Conservation (phyloP, 1,140 invertebrate species). For the Cherax quadricarinatus region DNA sequence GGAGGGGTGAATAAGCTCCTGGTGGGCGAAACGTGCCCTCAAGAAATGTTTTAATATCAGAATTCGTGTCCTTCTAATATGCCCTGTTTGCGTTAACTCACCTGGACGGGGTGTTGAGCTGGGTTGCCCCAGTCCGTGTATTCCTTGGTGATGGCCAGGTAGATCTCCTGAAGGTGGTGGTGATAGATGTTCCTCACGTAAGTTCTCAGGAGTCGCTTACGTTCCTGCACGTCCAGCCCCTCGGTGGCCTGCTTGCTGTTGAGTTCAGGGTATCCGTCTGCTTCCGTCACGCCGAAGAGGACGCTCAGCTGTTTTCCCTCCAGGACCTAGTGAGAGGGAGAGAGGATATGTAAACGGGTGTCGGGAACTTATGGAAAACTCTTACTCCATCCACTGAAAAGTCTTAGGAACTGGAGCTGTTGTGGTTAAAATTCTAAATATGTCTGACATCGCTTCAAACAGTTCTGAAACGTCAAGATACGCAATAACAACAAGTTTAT, state of each 20-base stretch:
- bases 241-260: conserved; percentile 81
- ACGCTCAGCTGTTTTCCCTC: conserved; percentile 56
- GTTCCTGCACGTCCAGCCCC: conserved; percentile 85
- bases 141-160: conserved; percentile 88
- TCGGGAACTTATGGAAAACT: no score
- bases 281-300: conserved; percentile 70
- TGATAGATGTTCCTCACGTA: conserved; percentile 92
- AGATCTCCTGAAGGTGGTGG: conserved; percentile 81
- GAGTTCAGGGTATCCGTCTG: conserved; percentile 82
- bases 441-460: not conserved
- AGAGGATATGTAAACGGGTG: not conserved
- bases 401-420: no score
- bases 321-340: conserved; percentile 39
- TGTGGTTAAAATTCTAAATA: not conserved
- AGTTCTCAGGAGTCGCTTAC: conserved; percentile 89
- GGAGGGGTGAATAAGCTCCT: no score
- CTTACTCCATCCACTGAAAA: no score
- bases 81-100: conserved; percentile 74
- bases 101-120: conserved; percentile 88
- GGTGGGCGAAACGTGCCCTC: no score
- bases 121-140: conserved; percentile 98
- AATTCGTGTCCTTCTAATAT: no score
- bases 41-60: no score
- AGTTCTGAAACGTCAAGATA: no score
- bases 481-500: no score